Evolutionary conservation across 2,888 invertebrate species (phyloP), one percentile per base, ranked within the genome.

Genomic region (Polydrusus cervinus): DNA sequence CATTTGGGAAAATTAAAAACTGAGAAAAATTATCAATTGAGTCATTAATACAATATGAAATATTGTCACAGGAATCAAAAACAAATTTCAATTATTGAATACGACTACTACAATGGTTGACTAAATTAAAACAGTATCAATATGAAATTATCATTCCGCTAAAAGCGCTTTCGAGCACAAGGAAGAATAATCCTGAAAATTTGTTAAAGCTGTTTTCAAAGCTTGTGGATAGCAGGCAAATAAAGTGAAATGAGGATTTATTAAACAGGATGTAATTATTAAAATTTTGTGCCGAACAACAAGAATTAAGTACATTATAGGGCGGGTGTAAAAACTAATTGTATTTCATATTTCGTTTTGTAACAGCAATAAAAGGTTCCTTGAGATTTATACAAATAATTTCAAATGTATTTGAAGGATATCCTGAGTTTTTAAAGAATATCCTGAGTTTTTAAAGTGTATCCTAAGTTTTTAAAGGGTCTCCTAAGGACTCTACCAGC

Each of bases 41-140:
- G n/a, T 53, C 8, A n/a, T 1, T 30, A 5, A 53, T 53, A 7
- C n/a, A n/a, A 13, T 3, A 43, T n/a, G 6, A 13, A 43, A 43
- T 13, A 53, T 53, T 53, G n/a, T 53, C 53, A 53, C n/a, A 30
- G 20, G 25, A 53, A n/a, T 30, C 25, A 30, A n/a, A n/a, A 30
- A 51, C 51, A 11, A 51, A 53, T 53, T 53, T 53, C 8, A 25
- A 53, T 53, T 53, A 53, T 25, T 25, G 5, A 25, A 25, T 25
- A 25, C 25, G 20, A 8, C 25, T 11, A 14, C 20, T 53, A 53
- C 30, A 53, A 53, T 25, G 25, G 25, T 53, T 13, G 53, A 49
- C 53, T 3, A 30, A 53, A 53, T 53, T 53, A 53, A 53, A 53
- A 25, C 53, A 53, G 11, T 30, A 53, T 53, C 53, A 30, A 25